Conservation (phyloP, 2,113 vertebrate genomes). For the Cervus canadensis region DNA sequence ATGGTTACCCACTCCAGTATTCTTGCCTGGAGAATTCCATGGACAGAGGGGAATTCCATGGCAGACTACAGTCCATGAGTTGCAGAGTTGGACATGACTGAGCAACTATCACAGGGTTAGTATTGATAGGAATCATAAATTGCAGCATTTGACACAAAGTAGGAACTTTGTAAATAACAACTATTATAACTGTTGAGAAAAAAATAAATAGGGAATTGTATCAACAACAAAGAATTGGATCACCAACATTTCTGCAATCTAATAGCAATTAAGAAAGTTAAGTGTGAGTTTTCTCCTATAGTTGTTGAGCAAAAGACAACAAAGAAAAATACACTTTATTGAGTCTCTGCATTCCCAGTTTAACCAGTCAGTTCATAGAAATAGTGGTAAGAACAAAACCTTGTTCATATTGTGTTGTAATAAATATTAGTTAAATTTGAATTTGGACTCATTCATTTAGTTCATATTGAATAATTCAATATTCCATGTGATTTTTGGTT, state of each 20-base stretch:
- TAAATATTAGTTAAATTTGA: background rate
- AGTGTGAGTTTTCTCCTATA: background rate
- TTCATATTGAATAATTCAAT: background rate
- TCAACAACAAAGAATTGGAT: background rate
- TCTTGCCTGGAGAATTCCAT: background rate
- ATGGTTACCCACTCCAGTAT: background rate
- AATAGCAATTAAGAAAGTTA: background rate
- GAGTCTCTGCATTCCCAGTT: background rate
- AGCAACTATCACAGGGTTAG: background rate
- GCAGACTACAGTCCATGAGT: background rate
- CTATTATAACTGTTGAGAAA: background rate
- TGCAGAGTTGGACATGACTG: background rate
- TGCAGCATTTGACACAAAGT: background rate
- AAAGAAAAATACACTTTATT: background rate
- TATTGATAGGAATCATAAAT: background rate
- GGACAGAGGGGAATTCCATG: background rate
- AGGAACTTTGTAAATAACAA: background rate
- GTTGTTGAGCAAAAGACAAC: background rate
- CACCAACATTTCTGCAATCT: background rate
- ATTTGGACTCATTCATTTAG: background rate
- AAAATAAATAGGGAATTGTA: background rate
- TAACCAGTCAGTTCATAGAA: background rate
- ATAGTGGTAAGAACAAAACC: background rate
- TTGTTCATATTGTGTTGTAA: background rate
- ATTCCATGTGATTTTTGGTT: slow-evolving; percentile 1